These are phyloP conservation scores for Liparis tanakae DNA, from an alignment of 2,797 vertebrate species.

Conservation along the genomic window DNA sequence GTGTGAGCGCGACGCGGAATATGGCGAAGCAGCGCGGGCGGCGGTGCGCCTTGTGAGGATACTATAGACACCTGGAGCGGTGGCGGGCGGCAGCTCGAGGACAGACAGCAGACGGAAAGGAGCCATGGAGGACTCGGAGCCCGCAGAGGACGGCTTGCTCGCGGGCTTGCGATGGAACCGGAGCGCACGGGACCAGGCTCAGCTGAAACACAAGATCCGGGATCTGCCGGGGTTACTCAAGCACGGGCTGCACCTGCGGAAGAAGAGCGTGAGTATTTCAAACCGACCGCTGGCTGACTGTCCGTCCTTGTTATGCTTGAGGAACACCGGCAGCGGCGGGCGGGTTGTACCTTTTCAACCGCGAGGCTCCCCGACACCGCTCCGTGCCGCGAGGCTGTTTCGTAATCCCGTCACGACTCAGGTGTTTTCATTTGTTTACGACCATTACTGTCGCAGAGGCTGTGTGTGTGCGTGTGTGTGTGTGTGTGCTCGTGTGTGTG, in stretches of 20 bases:
- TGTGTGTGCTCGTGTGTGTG: not conserved
- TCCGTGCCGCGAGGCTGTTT: constrained; percentile 44
- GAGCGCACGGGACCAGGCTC: constrained; percentile 84
- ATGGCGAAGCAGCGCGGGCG: constrained; percentile 66
- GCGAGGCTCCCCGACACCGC: constrained; percentile 3
- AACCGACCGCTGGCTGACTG: constrained; percentile 4
- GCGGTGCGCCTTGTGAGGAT: constrained; percentile 60
- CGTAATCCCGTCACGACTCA: constrained; percentile 76
- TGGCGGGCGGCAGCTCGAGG: constrained; percentile 45
- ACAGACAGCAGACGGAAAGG: constrained; percentile 20
- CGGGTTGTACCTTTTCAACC: not conserved
- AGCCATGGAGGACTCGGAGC: constrained; percentile 84
- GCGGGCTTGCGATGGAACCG: constrained; percentile 85
- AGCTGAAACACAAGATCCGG: constrained; percentile 86
- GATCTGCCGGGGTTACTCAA: constrained; percentile 86
- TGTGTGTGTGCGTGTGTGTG: constrained; percentile 14
- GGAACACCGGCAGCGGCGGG: not conserved
- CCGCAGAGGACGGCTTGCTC: constrained; percentile 85
- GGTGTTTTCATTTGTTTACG: constrained; percentile 70
- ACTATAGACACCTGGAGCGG: constrained; percentile 50
- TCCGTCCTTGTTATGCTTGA: constrained; percentile 36
- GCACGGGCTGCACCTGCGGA: constrained; percentile 87
- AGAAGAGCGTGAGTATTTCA: constrained; percentile 85
- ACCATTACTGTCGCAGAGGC: constrained; percentile 71
- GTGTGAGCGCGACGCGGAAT: constrained; percentile 59